Conservation (phyloP, 1,140 invertebrate species). For the Agraylea sexmaculata region DNA sequence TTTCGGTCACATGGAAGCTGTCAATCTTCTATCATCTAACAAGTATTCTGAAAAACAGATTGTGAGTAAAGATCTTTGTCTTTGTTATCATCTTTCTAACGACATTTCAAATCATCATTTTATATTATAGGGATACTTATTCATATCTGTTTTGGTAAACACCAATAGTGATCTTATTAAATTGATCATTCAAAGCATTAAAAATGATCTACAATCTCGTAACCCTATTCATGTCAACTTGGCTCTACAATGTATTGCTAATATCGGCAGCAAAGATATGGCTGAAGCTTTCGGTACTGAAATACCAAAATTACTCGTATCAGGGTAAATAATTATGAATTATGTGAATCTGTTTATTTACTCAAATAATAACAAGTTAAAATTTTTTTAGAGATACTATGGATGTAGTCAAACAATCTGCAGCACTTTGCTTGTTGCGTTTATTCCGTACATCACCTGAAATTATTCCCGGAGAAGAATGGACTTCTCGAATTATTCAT, state of each 20-base stretch:
- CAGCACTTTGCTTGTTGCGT: conserved; percentile 89
- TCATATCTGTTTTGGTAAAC: conserved; percentile 98
- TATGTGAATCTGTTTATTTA: neutral
- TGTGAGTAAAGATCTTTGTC: conserved; percentile 55
- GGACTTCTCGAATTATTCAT: conserved; percentile 98
- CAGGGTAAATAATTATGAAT: conserved; percentile 54
- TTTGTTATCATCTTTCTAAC: neutral
- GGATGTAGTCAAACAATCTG: conserved; percentile 99
- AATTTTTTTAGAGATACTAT: conserved; percentile 78
- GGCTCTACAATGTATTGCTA: conserved; percentile 99
- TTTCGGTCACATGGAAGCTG: conserved; percentile 99
- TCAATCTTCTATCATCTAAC: conserved; percentile 98
- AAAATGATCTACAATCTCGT: conserved; percentile 93
- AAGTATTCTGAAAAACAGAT: conserved; percentile 99
- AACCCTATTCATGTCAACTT: conserved; percentile 99
- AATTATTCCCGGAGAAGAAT: conserved; percentile 94
- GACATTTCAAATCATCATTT: conserved; percentile 11
- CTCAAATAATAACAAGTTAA: neutral
- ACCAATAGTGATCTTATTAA: conserved; percentile 99
- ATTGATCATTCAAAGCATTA: conserved; percentile 98
- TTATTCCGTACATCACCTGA: conserved; percentile 87
- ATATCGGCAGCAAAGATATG: conserved; percentile 99
- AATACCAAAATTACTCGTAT: conserved; percentile 95
- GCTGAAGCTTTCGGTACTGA: conserved; percentile 96
- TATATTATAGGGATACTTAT: conserved; percentile 83